These are phyloP conservation scores for Zele albiditarsus DNA, from an alignment of 2,888 invertebrate species.

Conservation along the genomic window DNA sequence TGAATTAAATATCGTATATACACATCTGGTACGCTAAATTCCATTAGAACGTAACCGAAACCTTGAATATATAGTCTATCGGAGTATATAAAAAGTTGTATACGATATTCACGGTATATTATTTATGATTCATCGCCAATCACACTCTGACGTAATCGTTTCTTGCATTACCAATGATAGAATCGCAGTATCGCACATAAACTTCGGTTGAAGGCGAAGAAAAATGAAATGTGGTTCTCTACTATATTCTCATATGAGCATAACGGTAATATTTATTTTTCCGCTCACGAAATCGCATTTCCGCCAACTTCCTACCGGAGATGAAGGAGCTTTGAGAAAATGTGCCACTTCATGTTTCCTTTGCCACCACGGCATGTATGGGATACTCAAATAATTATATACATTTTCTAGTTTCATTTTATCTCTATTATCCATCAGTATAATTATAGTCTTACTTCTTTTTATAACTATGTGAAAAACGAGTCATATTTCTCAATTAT, in stretches of 20 bases:
- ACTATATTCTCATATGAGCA: neutral
- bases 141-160: slow-evolving; percentile 53
- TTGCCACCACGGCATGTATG: too few species aligned
- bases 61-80: slow-evolving; percentile 53
- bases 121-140: slow-evolving; percentile 58
- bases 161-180: slow-evolving; percentile 49
- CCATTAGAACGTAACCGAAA: slow-evolving; percentile 37
- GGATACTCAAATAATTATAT: too few species aligned
- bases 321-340: neutral
- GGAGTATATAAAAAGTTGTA: slow-evolving; percentile 43
- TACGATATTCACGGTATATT: slow-evolving; percentile 52
- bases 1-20: neutral
- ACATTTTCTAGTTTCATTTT: too few species aligned
- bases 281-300: slow-evolving; percentile 29
- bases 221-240: neutral
- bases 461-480: too few species aligned
- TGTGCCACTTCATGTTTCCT: neutral
- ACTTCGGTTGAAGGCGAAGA: neutral
- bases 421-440: neutral
- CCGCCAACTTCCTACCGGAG: slow-evolving; percentile 13
- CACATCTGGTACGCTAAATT: neutral
- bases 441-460: neutral
- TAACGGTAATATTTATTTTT: slow-evolving; percentile 15
- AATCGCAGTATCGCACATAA: neutral
- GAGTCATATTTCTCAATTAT: too few species aligned